A percentile compares a stretch with the other conserved stretches of the same genome.
These are phyloP conservation scores for Pentamera pediparva DNA, from an alignment of 53 echinoderm and acorn worm genomes.

Conservation along the genomic window DNA sequence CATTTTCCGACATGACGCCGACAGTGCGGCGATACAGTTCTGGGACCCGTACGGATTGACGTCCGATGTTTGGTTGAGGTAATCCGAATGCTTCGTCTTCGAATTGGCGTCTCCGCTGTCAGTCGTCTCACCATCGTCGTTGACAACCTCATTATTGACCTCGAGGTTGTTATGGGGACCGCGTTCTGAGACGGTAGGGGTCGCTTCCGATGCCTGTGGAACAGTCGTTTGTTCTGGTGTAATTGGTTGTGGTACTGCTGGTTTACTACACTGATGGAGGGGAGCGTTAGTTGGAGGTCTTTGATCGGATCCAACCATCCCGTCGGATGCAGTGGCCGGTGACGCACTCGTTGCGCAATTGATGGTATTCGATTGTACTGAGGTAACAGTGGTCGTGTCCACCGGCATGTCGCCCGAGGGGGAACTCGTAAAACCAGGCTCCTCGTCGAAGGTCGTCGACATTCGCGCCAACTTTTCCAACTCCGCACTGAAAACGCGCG, in stretches of 20 bases:
- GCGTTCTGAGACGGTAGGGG: background rate
- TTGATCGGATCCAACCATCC: background rate
- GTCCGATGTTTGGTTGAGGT: conserved; percentile 61
- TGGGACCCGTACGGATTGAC: conserved; percentile 59
- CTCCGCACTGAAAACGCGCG: conserved; percentile 81
- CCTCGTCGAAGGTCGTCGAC: conserved; percentile 73
- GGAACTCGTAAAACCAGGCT: conserved; percentile 32
- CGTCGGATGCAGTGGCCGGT: background rate
- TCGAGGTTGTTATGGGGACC: background rate
- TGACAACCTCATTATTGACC: background rate
- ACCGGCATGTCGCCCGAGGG: too few species aligned
- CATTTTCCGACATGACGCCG: conserved; percentile 97
- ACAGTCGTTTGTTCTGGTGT: too few species aligned
- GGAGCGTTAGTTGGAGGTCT: background rate
- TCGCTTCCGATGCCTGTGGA: too few species aligned
- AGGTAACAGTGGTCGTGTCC: too few species aligned
- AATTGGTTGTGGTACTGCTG: too few species aligned
- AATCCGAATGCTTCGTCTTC: conserved; percentile 80
- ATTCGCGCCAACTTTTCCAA: conserved; percentile 91
- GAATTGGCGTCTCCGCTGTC: background rate
- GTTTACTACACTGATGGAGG: background rate
- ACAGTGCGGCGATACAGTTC: conserved; percentile 97
- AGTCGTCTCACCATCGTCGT: background rate
- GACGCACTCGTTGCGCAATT: background rate
- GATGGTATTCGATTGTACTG: background rate